phyloP scores from a whole-genome alignment of 2,113 vertebrate genomes.

The Lepisosteus osseus region DNA sequence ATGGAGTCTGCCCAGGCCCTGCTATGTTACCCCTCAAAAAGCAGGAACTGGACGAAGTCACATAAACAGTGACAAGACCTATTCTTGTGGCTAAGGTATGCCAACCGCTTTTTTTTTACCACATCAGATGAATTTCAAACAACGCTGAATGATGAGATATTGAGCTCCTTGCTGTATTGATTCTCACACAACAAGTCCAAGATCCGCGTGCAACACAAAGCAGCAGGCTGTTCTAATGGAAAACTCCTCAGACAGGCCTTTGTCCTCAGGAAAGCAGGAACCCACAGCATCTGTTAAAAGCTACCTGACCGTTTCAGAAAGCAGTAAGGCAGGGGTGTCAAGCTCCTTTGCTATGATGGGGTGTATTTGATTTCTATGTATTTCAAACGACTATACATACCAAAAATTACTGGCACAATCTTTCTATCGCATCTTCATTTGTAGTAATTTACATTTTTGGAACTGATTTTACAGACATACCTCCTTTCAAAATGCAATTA shows the following conservation, averaged over 20 bases:
- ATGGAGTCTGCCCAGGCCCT: too few relatives aligned
- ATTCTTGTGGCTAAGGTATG: background rate
- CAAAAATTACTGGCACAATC: too few relatives aligned
- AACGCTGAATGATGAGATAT: background rate
- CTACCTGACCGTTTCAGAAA: too few relatives aligned
- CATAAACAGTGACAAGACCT: background rate
- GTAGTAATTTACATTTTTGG: too few relatives aligned
- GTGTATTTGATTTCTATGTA: too few relatives aligned
- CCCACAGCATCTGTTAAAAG: too few relatives aligned
- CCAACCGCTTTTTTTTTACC: constrained; percentile 5
- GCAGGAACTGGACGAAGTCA: background rate
- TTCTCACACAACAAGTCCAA: background rate
- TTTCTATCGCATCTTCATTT: too few relatives aligned
- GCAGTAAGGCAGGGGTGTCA: too few relatives aligned
- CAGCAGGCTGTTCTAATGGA: background rate
- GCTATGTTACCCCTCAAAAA: background rate
- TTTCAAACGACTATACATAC: too few relatives aligned
- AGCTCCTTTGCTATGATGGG: too few relatives aligned
- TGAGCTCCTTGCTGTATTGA: constrained; percentile 5
- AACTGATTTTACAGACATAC: too few relatives aligned
- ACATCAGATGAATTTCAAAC: constrained; percentile 9
- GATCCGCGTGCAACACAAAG: constrained; percentile 18
- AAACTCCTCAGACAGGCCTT: background rate
- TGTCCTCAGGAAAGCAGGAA: background rate
- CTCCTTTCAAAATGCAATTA: too few relatives aligned